Conservation (phyloP, 1,140 invertebrate species). For the Macrobrachium rosenbergii region DNA sequence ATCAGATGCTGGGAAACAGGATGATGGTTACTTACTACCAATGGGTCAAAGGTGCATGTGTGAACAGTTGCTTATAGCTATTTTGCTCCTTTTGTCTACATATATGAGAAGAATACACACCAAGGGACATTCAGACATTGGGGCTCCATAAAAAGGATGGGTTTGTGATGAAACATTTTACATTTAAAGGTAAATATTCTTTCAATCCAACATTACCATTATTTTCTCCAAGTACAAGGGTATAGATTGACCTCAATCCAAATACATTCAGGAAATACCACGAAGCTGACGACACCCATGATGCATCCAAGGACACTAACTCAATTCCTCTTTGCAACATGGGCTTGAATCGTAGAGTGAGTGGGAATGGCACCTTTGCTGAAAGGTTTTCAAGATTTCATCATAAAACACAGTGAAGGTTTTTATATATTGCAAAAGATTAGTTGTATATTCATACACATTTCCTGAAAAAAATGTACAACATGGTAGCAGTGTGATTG, state of each 20-base stretch:
- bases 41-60: too few relatives aligned
- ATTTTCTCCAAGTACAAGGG: conserved; percentile 97
- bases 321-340: conserved; percentile 99
- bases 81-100: too few relatives aligned
- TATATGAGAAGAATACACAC: too few relatives aligned
- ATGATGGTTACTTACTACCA: too few relatives aligned
- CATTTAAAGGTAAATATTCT: conserved; percentile 15
- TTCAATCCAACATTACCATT: conserved; percentile 79
- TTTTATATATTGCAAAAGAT: neutral
- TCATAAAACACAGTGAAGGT: neutral
- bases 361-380: conserved; percentile 98
- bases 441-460: conserved; percentile 9
- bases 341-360: conserved; percentile 97
- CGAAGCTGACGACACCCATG: conserved; percentile 99
- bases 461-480: neutral
- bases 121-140: too few relatives aligned
- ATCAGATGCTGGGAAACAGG: too few relatives aligned
- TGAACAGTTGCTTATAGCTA: too few relatives aligned
- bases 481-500: neutral
- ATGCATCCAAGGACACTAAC: conserved; percentile 93
- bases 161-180: neutral
- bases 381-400: conserved; percentile 59
- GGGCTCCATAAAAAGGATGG: too few relatives aligned
- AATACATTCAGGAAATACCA: conserved; percentile 99
- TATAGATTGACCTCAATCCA: conserved; percentile 97